Percentiles rank a stretch among this genome's conserved stretches.
phyloP scores from a whole-genome alignment of 2,113 vertebrate genomes.

The Ploceus nigricollis region DNA sequence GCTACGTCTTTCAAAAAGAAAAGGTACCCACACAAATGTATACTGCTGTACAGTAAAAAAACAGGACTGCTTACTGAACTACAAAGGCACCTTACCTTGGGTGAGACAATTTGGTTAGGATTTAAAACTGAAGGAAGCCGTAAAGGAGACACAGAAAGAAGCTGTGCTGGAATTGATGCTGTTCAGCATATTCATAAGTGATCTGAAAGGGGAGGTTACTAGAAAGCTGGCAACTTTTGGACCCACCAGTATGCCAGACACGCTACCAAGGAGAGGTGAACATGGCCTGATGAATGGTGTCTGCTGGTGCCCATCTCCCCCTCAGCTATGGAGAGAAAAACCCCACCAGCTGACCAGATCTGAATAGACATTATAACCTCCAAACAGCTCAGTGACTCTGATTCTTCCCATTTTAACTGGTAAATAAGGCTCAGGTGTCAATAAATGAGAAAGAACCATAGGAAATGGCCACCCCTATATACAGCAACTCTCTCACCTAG shows the following conservation, averaged over 20 bases:
- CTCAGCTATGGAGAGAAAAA: background rate
- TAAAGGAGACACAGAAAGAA: background rate
- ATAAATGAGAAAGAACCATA: background rate
- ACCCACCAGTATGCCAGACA: background rate
- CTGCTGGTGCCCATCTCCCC: background rate
- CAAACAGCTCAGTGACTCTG: background rate
- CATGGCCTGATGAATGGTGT: background rate
- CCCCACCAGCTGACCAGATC: background rate
- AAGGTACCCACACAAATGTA: background rate
- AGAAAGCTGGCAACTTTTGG: background rate
- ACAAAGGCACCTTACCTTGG: background rate
- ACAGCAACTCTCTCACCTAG: background rate
- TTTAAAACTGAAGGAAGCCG: background rate
- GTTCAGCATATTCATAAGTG: background rate
- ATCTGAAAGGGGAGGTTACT: background rate
- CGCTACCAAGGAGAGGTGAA: background rate
- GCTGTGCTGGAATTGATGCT: background rate
- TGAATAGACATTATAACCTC: background rate
- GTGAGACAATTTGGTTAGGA: background rate
- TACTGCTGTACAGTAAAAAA: background rate
- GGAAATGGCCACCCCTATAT: background rate
- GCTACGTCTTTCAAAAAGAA: background rate
- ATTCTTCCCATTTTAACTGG: background rate
- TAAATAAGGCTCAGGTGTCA: background rate
- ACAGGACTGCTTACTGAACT: background rate